phyloP scores from a whole-genome alignment of 2,888 invertebrate species.

The Erebia aethiops region DNA sequence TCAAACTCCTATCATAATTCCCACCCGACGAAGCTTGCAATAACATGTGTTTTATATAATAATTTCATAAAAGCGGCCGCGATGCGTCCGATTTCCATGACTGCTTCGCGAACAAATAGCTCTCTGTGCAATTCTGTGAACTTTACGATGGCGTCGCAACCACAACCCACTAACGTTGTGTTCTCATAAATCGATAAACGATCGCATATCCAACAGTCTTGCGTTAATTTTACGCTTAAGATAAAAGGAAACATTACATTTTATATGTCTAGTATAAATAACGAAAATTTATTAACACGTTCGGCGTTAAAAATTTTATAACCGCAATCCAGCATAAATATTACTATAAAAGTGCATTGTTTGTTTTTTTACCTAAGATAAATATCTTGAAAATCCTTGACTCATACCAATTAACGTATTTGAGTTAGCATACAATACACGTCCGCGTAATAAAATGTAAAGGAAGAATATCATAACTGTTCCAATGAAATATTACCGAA shows the following conservation, averaged over 20 bases:
- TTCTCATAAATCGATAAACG: constrained; percentile 64
- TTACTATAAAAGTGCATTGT: constrained; percentile 18
- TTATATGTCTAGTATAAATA: constrained; percentile 24
- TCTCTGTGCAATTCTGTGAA: constrained; percentile 78
- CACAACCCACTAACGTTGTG: constrained; percentile 49
- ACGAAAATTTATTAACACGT: constrained; percentile 18
- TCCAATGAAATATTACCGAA: constrained; percentile 76
- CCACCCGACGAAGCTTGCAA: constrained; percentile 28
- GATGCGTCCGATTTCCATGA: constrained; percentile 54
- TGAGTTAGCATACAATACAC: constrained; percentile 66
- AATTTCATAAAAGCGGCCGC: constrained; percentile 70
- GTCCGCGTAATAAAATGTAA: constrained; percentile 60
- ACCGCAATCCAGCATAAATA: constrained; percentile 21
- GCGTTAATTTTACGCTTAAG: constrained; percentile 23
- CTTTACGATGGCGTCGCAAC: constrained; percentile 63
- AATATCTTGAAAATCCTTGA: constrained; percentile 31
- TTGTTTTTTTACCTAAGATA: constrained; percentile 26
- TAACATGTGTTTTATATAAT: constrained; percentile 75
- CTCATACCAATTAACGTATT: constrained; percentile 54
- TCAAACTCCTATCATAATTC: constrained; percentile 27
- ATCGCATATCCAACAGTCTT: constrained; percentile 40
- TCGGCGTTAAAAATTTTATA: constrained; percentile 24
- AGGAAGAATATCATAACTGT: constrained; percentile 82
- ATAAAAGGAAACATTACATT: constrained; percentile 21
- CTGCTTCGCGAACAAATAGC: constrained; percentile 65